A percentile compares a stretch with the other conserved stretches of the same genome.
Evolutionary conservation across 2,888 invertebrate species (phyloP).

Genomic region (Drosophila kambysellisi): DNA sequence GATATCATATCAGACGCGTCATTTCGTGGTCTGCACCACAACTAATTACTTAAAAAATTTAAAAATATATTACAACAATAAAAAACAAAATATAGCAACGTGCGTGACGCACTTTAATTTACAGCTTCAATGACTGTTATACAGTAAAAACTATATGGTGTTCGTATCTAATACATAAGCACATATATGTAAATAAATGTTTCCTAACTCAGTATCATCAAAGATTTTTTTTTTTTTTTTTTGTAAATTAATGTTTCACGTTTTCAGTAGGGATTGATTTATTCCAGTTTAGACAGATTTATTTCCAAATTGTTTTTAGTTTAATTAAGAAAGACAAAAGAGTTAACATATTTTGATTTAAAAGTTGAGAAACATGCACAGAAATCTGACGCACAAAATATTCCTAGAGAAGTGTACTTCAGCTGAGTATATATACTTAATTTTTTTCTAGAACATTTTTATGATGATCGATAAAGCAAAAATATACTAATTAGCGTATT

Average conservation of each 20-base stretch:
- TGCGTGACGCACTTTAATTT: slow-evolving; percentile 58
- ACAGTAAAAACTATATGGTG: slow-evolving; percentile 6
- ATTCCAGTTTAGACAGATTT: neutral
- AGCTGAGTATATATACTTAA: neutral
- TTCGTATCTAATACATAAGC: neutral
- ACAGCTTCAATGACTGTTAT: slow-evolving; percentile 26
- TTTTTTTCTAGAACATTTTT: too few relatives aligned
- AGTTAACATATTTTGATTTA: neutral
- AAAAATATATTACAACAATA: neutral
- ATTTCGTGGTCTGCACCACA: slow-evolving; percentile 44
- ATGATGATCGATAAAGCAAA: neutral
- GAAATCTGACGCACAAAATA: too few relatives aligned
- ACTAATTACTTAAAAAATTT: slow-evolving; percentile 61
- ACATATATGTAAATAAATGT: too few relatives aligned
- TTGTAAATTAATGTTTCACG: neutral
- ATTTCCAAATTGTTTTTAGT: neutral
- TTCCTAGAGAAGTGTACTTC: too few relatives aligned
- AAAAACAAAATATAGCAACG: slow-evolving; percentile 37
- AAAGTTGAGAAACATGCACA: neutral
- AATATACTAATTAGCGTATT: neutral
- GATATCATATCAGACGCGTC: slow-evolving; percentile 33
- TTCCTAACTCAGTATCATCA: neutral
- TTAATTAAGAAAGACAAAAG: neutral
- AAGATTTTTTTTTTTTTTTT: neutral
- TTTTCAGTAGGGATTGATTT: neutral